A percentile compares a stretch with the other conserved stretches of the same genome.
Conservation (phyloP, 2,888 invertebrate genomes). For the Macrophya alboannulata region DNA sequence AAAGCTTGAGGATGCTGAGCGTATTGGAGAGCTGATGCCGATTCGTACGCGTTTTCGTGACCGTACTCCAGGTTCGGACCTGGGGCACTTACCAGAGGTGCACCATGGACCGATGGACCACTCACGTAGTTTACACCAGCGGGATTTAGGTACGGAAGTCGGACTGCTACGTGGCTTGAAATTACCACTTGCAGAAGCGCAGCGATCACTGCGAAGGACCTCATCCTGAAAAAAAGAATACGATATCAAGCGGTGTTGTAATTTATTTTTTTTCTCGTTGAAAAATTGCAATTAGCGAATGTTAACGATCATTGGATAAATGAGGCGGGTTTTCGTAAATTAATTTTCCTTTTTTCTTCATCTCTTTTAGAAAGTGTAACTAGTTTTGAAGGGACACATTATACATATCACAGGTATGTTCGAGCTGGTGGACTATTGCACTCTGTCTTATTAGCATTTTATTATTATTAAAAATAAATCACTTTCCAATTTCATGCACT, state of each 20-base stretch:
- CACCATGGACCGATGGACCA: slow-evolving; percentile 70
- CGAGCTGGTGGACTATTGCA: background rate
- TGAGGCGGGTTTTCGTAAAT: background rate
- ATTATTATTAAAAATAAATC: slow-evolving; percentile 15
- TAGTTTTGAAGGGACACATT: background rate
- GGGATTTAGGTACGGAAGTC: slow-evolving; percentile 81
- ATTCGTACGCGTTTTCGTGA: slow-evolving; percentile 45
- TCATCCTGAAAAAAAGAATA: slow-evolving; percentile 72
- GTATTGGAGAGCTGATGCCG: slow-evolving; percentile 55
- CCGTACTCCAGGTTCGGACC: slow-evolving; percentile 54
- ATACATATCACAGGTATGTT: background rate
- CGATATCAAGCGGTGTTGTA: slow-evolving; percentile 21
- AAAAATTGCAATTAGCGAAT: background rate
- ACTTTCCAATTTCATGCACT: slow-evolving; percentile 47
- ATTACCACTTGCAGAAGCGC: slow-evolving; percentile 73
- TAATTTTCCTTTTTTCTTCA: background rate
- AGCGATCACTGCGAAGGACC: slow-evolving; percentile 72
- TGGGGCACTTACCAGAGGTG: slow-evolving; percentile 67
- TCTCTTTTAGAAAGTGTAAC: background rate
- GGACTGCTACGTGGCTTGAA: slow-evolving; percentile 75
- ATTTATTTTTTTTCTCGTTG: background rate
- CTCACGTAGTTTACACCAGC: slow-evolving; percentile 82
- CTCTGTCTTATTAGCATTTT: background rate
- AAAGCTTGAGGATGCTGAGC: slow-evolving; percentile 46
- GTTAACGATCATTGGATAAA: background rate